Percentiles rank a stretch among this genome's conserved stretches.
These are phyloP conservation scores for Macrocentrus cingulum DNA, from an alignment of 1,140 invertebrate genomes.

Conservation along the genomic window DNA sequence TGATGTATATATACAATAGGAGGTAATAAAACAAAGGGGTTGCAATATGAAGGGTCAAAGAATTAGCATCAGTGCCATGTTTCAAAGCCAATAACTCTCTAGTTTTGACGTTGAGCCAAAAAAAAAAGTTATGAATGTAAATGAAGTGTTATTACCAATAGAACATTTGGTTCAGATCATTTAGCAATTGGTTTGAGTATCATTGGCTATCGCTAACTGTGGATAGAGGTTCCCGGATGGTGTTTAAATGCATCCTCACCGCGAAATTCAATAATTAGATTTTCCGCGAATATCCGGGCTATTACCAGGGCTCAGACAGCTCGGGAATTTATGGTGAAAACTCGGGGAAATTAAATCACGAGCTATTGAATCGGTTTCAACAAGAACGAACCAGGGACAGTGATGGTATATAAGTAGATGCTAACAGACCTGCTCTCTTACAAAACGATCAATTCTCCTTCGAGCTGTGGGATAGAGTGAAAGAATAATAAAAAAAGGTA, in stretches of 20 bases:
- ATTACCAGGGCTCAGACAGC: neutral
- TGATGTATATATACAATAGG: too few relatives aligned
- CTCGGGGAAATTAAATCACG: slow-evolving; percentile 18
- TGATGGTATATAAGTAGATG: neutral
- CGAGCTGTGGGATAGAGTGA: neutral
- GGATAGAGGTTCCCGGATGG: neutral
- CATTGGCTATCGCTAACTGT: too few relatives aligned
- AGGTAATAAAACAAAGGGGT: too few relatives aligned
- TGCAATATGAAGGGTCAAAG: too few relatives aligned
- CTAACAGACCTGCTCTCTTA: slow-evolving; percentile 1
- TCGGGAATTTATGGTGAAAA: slow-evolving; percentile 14
- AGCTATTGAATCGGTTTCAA: slow-evolving; percentile 7
- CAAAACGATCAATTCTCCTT: slow-evolving; percentile 17
- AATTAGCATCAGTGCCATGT: too few relatives aligned
- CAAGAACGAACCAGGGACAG: neutral
- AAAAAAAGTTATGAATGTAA: too few relatives aligned
- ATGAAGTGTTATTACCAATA: too few relatives aligned
- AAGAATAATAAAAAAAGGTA: slow-evolving; percentile 1
- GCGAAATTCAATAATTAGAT: slow-evolving; percentile 15
- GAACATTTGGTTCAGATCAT: too few relatives aligned
- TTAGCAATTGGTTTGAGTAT: too few relatives aligned
- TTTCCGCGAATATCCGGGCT: slow-evolving; percentile 5
- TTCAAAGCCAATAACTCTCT: too few relatives aligned
- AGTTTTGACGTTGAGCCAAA: too few relatives aligned
- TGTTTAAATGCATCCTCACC: neutral